A percentile compares a stretch with the other conserved stretches of the same genome.
These are phyloP conservation scores for Tribolium castaneum DNA, from an alignment of 1,140 invertebrate genomes.

Conservation along the genomic window DNA sequence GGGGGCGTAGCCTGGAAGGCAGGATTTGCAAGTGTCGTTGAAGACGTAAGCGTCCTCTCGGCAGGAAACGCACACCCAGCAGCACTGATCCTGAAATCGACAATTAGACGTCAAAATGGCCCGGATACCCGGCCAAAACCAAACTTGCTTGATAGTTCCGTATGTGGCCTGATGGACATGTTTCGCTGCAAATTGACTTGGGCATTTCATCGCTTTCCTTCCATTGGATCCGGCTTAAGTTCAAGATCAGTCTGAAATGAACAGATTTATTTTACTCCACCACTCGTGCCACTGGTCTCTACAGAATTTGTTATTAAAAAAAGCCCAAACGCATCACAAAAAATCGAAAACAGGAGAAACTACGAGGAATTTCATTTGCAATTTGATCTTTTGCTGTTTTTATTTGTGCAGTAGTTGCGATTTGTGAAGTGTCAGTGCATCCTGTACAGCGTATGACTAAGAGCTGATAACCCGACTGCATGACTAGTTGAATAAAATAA, in stretches of 20 bases:
- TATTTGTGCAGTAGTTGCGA: not conserved
- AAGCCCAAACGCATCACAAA: not conserved
- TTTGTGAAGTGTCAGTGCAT: not conserved
- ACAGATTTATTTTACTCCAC: not conserved
- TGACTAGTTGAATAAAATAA: not conserved
- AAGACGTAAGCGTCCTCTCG: conserved; percentile 69
- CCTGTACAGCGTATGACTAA: not conserved
- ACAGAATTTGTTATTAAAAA: not conserved
- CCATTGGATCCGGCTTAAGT: conserved; percentile 52
- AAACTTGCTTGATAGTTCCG: conserved; percentile 68
- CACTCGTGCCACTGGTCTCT: not conserved
- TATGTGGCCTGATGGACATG: conserved; percentile 73
- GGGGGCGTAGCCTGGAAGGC: conserved; percentile 69
- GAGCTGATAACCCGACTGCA: not conserved
- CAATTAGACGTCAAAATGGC: conserved; percentile 23
- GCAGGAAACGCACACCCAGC: conserved; percentile 76
- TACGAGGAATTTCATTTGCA: too few species aligned
- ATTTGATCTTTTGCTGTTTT: too few species aligned
- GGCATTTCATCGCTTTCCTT: conserved; percentile 62
- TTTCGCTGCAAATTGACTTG: conserved; percentile 73
- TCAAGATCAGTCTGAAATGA: conserved; percentile 53
- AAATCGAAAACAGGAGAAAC: too few species aligned
- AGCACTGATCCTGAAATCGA: conserved; percentile 69
- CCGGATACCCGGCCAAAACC: conserved; percentile 10
- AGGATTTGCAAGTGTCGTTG: conserved; percentile 72